These are phyloP conservation scores for Habroteleia sp. DNA, from an alignment of 2,888 invertebrate genomes.

Conservation along the genomic window DNA sequence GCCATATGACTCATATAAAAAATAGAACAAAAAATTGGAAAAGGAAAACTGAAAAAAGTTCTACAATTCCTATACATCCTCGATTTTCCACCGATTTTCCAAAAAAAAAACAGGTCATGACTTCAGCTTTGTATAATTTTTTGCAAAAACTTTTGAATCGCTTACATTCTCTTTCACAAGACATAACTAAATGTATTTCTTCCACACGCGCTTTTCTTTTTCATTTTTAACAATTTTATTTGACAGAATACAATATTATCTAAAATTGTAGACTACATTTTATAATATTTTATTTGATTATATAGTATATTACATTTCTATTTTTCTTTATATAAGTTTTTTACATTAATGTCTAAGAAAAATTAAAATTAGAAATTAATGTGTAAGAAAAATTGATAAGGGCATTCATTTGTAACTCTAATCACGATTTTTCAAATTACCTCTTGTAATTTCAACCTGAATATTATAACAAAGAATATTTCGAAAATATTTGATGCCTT, in stretches of 20 bases:
- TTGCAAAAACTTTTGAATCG: conserved; percentile 61
- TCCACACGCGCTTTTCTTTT: conserved; percentile 32
- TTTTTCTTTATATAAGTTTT: too few relatives aligned
- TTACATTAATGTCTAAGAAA: too few relatives aligned
- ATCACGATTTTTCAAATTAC: conserved; percentile 27
- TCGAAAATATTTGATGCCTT: too few relatives aligned
- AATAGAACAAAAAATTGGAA: background rate
- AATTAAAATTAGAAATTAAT: too few relatives aligned
- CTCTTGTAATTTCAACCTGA: conserved; percentile 11
- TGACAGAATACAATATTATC: conserved; percentile 33
- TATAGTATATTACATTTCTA: too few relatives aligned
- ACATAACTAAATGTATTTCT: conserved; percentile 46
- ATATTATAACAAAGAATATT: too few relatives aligned
- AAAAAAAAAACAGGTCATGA: conserved; percentile 42
- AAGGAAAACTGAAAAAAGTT: conserved; percentile 33
- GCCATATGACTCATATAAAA: conserved; percentile 27
- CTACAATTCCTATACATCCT: too few relatives aligned
- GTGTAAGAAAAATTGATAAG: conserved; percentile 26
- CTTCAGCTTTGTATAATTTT: conserved; percentile 64
- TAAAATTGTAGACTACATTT: too few relatives aligned
- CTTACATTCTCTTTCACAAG: conserved; percentile 12
- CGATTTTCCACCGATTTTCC: too few relatives aligned
- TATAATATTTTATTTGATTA: too few relatives aligned
- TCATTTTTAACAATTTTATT: conserved; percentile 48
- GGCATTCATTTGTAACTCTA: conserved; percentile 29